These are phyloP conservation scores for Montipora cactus DNA, from an alignment of 64 coral and sea anemone species.

Conservation along the genomic window DNA sequence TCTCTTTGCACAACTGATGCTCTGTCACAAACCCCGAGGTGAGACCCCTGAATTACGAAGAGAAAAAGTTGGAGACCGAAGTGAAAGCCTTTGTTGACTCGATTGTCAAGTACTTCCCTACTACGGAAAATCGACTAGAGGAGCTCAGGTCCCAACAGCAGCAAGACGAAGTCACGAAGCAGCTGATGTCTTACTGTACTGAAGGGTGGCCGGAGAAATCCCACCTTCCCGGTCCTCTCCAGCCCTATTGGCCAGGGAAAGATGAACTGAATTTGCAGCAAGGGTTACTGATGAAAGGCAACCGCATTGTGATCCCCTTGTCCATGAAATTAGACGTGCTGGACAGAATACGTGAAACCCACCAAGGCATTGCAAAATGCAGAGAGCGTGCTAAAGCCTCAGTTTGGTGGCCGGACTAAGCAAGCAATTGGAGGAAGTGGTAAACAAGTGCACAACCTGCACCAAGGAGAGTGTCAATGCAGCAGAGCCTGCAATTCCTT, in stretches of 20 bases:
- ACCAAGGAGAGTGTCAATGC: neutral
- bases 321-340: neutral
- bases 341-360: neutral
- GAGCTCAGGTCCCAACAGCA: constrained; percentile 1
- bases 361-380: constrained; percentile 27
- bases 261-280: neutral
- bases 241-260: constrained; percentile 8
- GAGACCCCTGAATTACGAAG: neutral
- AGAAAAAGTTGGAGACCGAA: neutral
- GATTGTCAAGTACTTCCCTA: constrained; percentile 1
- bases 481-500: neutral
- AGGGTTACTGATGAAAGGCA: constrained; percentile 1
- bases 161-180: neutral
- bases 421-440: neutral
- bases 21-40: neutral
- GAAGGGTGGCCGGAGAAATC: constrained; percentile 23
- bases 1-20: neutral
- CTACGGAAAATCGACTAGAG: neutral
- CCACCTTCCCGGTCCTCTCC: neutral
- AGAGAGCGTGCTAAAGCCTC: neutral
- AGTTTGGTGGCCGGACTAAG: constrained; percentile 30
- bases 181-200: neutral
- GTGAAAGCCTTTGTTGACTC: constrained; percentile 9
- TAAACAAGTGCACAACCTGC: constrained; percentile 6
- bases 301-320: neutral